Evolutionary conservation across 2,888 invertebrate genomes (phyloP).

Genomic region (Poecilus cupreus): DNA sequence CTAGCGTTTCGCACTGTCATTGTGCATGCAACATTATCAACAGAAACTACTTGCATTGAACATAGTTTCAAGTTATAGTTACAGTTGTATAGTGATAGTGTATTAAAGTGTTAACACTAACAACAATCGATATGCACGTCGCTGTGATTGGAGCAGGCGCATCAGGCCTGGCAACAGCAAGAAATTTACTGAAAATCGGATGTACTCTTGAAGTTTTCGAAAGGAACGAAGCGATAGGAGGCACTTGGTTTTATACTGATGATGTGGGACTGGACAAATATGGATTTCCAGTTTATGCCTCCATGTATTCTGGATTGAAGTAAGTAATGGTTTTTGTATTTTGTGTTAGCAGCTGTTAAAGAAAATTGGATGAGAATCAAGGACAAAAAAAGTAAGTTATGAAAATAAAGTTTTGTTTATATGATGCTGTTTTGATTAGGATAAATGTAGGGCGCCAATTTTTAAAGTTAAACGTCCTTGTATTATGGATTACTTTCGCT

Average conservation of each 20-base stretch:
- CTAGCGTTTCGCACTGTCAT: too few species aligned
- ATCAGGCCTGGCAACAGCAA: conserved; percentile 88
- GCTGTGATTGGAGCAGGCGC: conserved; percentile 93
- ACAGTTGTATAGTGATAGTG: too few species aligned
- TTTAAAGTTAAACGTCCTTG: too few species aligned
- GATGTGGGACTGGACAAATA: conserved; percentile 83
- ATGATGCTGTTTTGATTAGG: background rate
- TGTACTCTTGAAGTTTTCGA: conserved; percentile 83
- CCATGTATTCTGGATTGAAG: conserved; percentile 94
- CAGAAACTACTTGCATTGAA: too few species aligned
- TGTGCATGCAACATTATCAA: too few species aligned
- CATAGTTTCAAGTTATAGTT: too few species aligned
- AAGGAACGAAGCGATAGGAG: conserved; percentile 84
- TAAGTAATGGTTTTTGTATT: conserved; percentile 69
- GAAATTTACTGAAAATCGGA: conserved; percentile 74
- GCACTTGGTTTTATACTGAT: conserved; percentile 93
- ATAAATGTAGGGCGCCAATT: too few species aligned
- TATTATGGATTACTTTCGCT: too few species aligned
- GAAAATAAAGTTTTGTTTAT: background rate
- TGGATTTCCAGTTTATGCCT: conserved; percentile 89
- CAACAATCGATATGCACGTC: conserved; percentile 72
- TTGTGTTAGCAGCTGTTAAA: too few species aligned
- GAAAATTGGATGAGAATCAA: background rate
- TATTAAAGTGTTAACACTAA: too few species aligned
- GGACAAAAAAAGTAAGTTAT: background rate